A percentile compares a stretch with the other conserved stretches of the same genome.
These are phyloP conservation scores for Diarsia mendica DNA, from an alignment of 2,888 invertebrate species.

Conservation along the genomic window DNA sequence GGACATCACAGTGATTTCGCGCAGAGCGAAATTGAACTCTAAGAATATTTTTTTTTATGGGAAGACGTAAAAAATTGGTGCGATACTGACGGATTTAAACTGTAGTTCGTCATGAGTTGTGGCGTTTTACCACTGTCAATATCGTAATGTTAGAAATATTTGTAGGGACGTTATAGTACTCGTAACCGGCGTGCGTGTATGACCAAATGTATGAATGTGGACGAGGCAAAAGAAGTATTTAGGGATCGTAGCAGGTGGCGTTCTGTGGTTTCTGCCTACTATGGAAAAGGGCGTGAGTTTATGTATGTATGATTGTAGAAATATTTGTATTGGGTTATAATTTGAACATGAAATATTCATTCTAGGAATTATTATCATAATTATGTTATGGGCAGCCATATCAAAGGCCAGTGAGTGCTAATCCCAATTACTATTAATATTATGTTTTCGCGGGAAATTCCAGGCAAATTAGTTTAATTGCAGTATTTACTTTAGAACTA, in stretches of 20 bases:
- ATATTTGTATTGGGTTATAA: not conserved
- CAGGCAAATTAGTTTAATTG: not conserved
- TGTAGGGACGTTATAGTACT: too few species aligned
- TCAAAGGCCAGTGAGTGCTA: not conserved
- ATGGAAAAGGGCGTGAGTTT: too few species aligned
- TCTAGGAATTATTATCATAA: not conserved
- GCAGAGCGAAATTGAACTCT: constrained; percentile 54
- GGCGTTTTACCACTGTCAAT: not conserved
- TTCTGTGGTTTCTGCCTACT: too few species aligned
- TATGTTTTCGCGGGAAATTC: not conserved
- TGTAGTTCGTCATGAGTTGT: not conserved
- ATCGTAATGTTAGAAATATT: not conserved
- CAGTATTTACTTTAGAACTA: not conserved
- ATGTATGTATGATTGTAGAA: too few species aligned
- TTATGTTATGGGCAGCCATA: not conserved
- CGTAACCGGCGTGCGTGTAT: too few species aligned
- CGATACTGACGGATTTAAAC: constrained; percentile 36
- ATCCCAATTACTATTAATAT: not conserved
- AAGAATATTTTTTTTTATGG: constrained; percentile 45
- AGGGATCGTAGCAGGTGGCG: too few species aligned
- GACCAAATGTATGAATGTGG: too few species aligned
- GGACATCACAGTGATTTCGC: constrained; percentile 40
- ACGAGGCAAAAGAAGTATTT: too few species aligned
- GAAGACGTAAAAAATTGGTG: constrained; percentile 30
- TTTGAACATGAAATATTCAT: not conserved